phyloP scores from a whole-genome alignment of 2,888 invertebrate species.

The Andrena camellia region DNA sequence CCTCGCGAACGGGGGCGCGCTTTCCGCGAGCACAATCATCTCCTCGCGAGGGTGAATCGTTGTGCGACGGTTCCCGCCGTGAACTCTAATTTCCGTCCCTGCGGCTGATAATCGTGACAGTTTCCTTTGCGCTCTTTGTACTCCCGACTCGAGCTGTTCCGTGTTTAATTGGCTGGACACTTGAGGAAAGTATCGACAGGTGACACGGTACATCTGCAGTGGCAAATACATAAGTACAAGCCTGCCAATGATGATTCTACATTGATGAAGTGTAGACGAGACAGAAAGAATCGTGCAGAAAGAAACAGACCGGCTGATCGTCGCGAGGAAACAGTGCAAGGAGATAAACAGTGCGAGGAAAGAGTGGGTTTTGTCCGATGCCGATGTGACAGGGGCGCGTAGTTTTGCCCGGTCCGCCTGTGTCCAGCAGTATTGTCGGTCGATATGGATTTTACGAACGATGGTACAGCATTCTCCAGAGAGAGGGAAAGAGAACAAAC shows the following conservation, averaged over 20 bases:
- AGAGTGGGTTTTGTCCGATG: constrained; percentile 49
- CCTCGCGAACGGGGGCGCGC: not conserved
- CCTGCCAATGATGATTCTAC: too few relatives aligned
- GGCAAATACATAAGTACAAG: too few relatives aligned
- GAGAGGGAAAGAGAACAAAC: constrained; percentile 58
- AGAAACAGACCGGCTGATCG: constrained; percentile 20
- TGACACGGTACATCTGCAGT: too few relatives aligned
- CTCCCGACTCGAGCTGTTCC: too few relatives aligned
- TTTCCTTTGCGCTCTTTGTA: too few relatives aligned
- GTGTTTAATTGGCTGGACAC: too few relatives aligned
- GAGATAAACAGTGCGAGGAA: too few relatives aligned
- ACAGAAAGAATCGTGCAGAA: constrained; percentile 6
- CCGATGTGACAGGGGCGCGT: constrained; percentile 24
- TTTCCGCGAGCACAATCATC: not conserved
- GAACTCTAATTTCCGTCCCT: not conserved
- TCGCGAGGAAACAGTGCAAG: constrained; percentile 16
- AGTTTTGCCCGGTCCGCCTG: constrained; percentile 45
- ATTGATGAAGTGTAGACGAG: too few relatives aligned
- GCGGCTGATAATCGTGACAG: too few relatives aligned
- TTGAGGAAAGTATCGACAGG: too few relatives aligned
- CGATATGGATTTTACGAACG: constrained; percentile 74
- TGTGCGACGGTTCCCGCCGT: not conserved
- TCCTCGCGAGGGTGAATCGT: not conserved
- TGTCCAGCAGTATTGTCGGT: constrained; percentile 61
- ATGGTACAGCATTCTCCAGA: constrained; percentile 59